Base-by-base conservation (phyloP, 2,797 vertebrate genomes). In the Malurus splendens region DNA sequence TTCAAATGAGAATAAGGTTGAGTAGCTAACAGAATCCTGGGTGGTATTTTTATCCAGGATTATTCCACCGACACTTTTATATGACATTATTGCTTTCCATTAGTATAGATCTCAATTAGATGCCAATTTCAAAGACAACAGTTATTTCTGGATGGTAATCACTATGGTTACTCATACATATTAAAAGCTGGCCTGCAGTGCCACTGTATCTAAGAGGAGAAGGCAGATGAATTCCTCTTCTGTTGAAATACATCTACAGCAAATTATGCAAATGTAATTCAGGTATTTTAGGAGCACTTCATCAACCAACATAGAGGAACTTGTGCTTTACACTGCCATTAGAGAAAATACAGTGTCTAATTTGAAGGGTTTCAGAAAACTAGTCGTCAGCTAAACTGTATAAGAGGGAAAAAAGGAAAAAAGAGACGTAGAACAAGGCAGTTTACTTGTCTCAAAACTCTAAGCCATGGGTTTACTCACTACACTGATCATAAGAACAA, bases 371-470 rank as follows among this genome's bases (percentile, higher is more conserved):
- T 82, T 74, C 45, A 70, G n/a, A 44, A 80, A 77, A 93, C 6
- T 17, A 76, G 44, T 3, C 5, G 28, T 60, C 36, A 76, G 54
- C 4, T 52, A 62, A 80, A 59, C 13, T 51, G n/a, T 16, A 75
- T 8, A 0, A 2, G 5, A 36, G 3, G 2, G 11, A 0, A 3
- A 48, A 27, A 18, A 6, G 10, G 2, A 10, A 13, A 20, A 28
- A 42, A 25, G 41, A 7, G 6, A 64, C 14, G 4, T 3, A 72
- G 14, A 62, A 78, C 2, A 12, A 23, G 18, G 27, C 9, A 18
- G 32, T 22, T 68, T 47, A 72, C 14, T 32, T 60, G 12, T 45
- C 41, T 61, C 68, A 55, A 51, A 85, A 56, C 7, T 6, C 48
- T 75, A 33, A 30, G 7, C 32, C 56, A 56, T 0, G 0, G 11